Conservation (phyloP, 1,140 invertebrate genomes). For the Paramacrobiotus metropolitanus region DNA sequence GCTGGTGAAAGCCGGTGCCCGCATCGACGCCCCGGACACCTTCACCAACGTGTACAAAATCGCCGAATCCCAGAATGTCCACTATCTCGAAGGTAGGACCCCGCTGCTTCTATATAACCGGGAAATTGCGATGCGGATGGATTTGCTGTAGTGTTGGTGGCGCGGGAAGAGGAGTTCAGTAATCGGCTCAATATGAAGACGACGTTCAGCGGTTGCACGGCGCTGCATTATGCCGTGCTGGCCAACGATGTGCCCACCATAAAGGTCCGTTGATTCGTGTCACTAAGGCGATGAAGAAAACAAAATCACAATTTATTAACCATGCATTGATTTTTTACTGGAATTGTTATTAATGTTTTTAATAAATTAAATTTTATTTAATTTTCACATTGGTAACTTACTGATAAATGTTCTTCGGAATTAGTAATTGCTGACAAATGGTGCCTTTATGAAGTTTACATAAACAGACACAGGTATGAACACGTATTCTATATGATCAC, state of each 20-base stretch:
- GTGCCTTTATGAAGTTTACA: no score
- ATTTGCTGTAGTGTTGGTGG: constrained; percentile 26
- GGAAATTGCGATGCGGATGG: not conserved
- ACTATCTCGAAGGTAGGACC: constrained; percentile 17
- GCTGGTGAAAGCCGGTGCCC: constrained; percentile 46
- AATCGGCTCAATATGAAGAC: constrained; percentile 42
- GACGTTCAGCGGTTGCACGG: constrained; percentile 57
- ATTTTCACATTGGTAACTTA: no score
- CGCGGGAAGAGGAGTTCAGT: constrained; percentile 54
- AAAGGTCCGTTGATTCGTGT: constrained; percentile 10
- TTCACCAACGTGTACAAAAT: constrained; percentile 41
- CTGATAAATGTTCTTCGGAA: no score
- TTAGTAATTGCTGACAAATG: no score
- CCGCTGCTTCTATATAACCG: not conserved
- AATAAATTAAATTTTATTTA: no score
- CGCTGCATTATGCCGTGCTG: constrained; percentile 71
- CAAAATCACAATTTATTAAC: no score
- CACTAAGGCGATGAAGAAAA: not conserved
- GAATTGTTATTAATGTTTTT: no score
- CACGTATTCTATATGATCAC: no score
- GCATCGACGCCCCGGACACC: constrained; percentile 50
- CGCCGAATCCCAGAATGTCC: not conserved
- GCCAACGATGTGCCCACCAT: constrained; percentile 37
- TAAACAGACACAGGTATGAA: no score
- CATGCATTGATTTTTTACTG: no score